phyloP scores from a whole-genome alignment of 2,888 invertebrate species.

The Slavum lentiscoides region DNA sequence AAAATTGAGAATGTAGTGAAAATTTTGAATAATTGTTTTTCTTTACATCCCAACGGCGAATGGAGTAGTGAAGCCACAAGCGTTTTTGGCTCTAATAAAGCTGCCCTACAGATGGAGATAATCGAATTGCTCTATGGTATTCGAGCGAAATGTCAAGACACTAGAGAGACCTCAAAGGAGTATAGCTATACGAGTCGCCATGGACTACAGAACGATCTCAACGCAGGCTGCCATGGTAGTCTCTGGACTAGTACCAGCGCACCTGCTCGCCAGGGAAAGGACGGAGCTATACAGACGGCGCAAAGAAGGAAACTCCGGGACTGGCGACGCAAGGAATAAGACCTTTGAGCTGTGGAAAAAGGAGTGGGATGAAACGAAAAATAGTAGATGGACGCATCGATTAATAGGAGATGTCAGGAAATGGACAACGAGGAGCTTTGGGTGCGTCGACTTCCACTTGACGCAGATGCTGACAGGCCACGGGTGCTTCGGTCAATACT shows the following conservation, averaged over 20 bases:
- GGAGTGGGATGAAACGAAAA: too few relatives aligned
- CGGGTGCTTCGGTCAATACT: neutral
- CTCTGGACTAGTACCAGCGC: neutral
- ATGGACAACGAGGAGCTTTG: too few relatives aligned
- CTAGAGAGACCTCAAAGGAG: neutral
- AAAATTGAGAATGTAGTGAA: conserved; percentile 1
- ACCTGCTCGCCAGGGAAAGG: neutral
- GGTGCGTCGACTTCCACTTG: too few relatives aligned
- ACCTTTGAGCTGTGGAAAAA: too few relatives aligned
- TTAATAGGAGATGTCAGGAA: too few relatives aligned
- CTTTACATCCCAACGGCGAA: conserved; percentile 34
- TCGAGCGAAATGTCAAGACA: neutral
- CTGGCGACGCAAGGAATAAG: too few relatives aligned
- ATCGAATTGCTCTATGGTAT: conserved; percentile 1
- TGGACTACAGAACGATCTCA: neutral
- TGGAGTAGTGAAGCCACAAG: conserved; percentile 32
- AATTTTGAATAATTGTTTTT: conserved; percentile 54
- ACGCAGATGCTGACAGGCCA: too few relatives aligned
- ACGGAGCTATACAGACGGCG: too few relatives aligned
- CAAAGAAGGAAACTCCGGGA: too few relatives aligned
- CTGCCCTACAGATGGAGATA: conserved; percentile 56
- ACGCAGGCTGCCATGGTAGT: neutral
- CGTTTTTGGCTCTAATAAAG: conserved; percentile 55
- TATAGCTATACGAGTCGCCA: neutral
- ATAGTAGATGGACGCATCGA: too few relatives aligned